Evolutionary conservation across 2,888 invertebrate species (phyloP).

Genomic region (Melieria crassipennis): DNA sequence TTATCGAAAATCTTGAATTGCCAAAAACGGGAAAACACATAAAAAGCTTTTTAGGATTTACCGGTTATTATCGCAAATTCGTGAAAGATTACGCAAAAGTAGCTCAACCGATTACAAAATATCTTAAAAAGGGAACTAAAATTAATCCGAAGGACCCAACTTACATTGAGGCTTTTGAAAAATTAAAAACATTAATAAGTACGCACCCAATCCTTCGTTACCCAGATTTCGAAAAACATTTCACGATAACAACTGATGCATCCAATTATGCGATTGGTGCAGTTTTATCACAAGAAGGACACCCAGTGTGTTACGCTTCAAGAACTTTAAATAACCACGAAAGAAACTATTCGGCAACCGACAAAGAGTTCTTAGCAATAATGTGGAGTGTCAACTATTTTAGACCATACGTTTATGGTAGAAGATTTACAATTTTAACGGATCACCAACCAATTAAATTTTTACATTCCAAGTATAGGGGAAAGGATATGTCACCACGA

Average conservation of each 20-base stretch:
- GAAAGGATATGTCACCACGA: neutral
- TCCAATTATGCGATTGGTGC: constrained; percentile 13
- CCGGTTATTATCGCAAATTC: constrained; percentile 12
- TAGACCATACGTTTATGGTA: constrained; percentile 15
- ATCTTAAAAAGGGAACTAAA: constrained; percentile 6
- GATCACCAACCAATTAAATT: constrained; percentile 2
- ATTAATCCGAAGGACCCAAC: constrained; percentile 1
- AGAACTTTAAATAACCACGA: constrained; percentile 17
- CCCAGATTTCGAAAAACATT: constrained; percentile 4
- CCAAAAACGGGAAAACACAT: constrained; percentile 23
- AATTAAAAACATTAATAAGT: constrained; percentile 15
- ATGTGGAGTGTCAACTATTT: constrained; percentile 14
- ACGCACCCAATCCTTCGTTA: neutral
- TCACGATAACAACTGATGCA: constrained; percentile 9
- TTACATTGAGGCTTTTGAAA: constrained; percentile 12
- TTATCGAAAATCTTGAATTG: constrained; percentile 40
- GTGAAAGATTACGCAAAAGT: constrained; percentile 4
- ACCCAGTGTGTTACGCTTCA: constrained; percentile 15
- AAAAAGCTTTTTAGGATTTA: constrained; percentile 14
- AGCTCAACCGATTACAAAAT: constrained; percentile 10
- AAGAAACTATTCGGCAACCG: constrained; percentile 2
- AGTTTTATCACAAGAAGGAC: constrained; percentile 17
- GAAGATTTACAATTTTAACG: constrained; percentile 11
- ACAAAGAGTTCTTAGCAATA: constrained; percentile 2
- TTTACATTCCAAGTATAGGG: neutral